Percentiles rank a stretch among this genome's conserved stretches.
phyloP scores from a whole-genome alignment of 2,113 vertebrate genomes.

The Cromileptes altivelis region DNA sequence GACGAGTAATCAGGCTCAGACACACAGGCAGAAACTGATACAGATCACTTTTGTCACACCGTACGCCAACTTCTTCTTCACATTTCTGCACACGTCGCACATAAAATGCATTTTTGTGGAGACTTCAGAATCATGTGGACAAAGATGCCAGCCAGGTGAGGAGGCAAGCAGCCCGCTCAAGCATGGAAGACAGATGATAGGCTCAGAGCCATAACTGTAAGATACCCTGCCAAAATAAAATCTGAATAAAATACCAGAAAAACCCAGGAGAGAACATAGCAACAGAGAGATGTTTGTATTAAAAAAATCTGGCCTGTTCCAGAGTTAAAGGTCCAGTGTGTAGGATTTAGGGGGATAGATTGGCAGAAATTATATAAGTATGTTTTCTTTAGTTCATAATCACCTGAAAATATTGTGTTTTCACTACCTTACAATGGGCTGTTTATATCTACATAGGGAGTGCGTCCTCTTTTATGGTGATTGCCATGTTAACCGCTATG shows the following conservation, averaged over 20 bases:
- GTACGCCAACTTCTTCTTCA: constrained; percentile 15
- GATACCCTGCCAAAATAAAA: constrained; percentile 15
- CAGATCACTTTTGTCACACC: constrained; percentile 5
- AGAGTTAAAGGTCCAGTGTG: no score
- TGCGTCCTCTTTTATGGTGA: no score
- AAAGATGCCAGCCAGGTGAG: constrained; percentile 37
- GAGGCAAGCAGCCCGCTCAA: constrained; percentile 5
- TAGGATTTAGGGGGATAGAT: no score
- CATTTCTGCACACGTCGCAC: not conserved
- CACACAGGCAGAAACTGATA: constrained; percentile 33
- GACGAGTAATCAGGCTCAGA: constrained; percentile 29
- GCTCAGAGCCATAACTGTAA: constrained; percentile 34
- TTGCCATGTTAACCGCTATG: no score
- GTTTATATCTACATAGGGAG: no score
- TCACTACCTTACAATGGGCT: no score
- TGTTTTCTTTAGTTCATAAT: no score
- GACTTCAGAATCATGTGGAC: constrained; percentile 23
- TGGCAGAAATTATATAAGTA: no score
- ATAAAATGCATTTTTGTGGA: constrained; percentile 31
- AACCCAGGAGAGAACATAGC: not conserved
- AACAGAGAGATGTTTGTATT: not conserved
- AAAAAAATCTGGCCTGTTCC: no score
- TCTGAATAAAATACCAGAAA: constrained; percentile 27
- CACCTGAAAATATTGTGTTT: no score
- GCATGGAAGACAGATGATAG: constrained; percentile 33